phyloP scores from a whole-genome alignment of 2,797 vertebrate species.

The Sylvia borin region DNA sequence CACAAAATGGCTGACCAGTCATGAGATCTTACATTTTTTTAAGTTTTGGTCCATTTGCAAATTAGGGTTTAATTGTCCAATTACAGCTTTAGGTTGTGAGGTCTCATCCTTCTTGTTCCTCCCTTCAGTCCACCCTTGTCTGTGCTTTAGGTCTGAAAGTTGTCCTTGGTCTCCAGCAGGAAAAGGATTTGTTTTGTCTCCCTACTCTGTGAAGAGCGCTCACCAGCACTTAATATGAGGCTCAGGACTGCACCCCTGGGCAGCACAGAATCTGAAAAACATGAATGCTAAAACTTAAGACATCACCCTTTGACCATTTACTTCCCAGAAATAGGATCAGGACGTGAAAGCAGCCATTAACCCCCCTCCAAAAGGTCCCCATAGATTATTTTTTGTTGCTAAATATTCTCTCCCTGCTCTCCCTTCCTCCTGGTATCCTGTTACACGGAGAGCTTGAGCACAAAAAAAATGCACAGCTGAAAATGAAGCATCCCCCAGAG shows the following conservation, averaged over 20 bases:
- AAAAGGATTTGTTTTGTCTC: neutral
- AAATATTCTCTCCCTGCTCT: neutral
- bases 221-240: no score
- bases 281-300: neutral
- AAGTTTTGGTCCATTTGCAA: neutral
- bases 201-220: neutral
- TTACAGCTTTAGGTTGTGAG: no score
- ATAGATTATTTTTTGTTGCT: neutral
- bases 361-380: neutral
- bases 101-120: no score
- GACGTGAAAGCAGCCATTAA: neutral
- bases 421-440: neutral
- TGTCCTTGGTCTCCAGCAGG: neutral
- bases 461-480: constrained; percentile 23
- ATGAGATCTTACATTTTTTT: neutral
- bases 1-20: neutral
- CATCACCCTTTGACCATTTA: neutral
- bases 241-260: neutral
- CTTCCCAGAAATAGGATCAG: neutral
- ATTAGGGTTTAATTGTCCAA: neutral
- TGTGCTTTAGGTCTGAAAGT: neutral
- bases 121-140: neutral
- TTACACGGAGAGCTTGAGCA: neutral
- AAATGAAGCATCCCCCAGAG: neutral
- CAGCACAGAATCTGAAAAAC: neutral